These are phyloP conservation scores for Anolis sagrei DNA, from an alignment of 2,113 vertebrate species.

Conservation along the genomic window DNA sequence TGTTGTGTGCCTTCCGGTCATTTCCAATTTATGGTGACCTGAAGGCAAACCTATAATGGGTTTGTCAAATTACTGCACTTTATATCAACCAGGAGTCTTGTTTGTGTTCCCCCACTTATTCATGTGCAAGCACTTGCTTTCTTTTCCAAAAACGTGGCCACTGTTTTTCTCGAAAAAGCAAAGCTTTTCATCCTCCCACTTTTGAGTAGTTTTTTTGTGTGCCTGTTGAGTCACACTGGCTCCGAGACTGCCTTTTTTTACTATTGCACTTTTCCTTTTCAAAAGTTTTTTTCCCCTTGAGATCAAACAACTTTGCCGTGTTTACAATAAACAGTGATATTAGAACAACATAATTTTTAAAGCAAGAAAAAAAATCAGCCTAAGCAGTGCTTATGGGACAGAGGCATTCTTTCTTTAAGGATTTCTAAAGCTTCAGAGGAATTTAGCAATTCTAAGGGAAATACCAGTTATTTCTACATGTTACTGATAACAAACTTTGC, in stretches of 20 bases:
- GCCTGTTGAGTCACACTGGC: constrained; percentile 52
- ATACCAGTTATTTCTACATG: constrained; percentile 64
- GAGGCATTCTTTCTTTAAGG: constrained; percentile 48
- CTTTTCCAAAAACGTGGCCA: constrained; percentile 19
- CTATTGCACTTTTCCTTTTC: constrained; percentile 54
- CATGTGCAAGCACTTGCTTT: constrained; percentile 36
- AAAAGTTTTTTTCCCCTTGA: constrained; percentile 26
- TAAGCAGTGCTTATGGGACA: constrained; percentile 42
- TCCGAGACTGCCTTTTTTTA: constrained; percentile 37
- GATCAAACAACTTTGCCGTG: constrained; percentile 34
- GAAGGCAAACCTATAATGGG: too few relatives aligned
- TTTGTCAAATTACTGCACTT: not conserved
- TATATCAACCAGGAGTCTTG: constrained; percentile 29
- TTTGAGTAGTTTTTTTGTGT: constrained; percentile 49
- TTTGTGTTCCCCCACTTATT: constrained; percentile 35
- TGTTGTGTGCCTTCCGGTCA: too few relatives aligned
- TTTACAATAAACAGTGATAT: constrained; percentile 54
- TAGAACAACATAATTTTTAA: constrained; percentile 34
- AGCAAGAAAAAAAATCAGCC: constrained; percentile 38
- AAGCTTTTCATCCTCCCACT: constrained; percentile 42
- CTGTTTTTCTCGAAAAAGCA: constrained; percentile 50
- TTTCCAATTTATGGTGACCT: too few relatives aligned
- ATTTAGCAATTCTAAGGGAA: constrained; percentile 27
- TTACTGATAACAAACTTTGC: constrained; percentile 68
- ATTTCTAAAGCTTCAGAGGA: constrained; percentile 50